Evolutionary conservation across 2,888 invertebrate species (phyloP).

Genomic region (Campaea margaritaria): DNA sequence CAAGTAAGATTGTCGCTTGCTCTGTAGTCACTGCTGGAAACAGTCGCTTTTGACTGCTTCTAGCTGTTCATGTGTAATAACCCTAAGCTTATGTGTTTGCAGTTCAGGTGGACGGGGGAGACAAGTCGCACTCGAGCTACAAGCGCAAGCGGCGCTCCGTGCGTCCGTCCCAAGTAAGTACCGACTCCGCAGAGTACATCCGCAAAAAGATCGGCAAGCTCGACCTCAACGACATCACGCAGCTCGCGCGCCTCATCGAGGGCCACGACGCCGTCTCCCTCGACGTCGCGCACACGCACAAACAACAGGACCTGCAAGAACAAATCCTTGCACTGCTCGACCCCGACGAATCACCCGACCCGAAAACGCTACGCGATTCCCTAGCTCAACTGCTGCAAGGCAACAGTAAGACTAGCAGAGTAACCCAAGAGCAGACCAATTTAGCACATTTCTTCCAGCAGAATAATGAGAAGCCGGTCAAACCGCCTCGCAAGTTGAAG

Average conservation of each 20-base stretch:
- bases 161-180: slow-evolving; percentile 77
- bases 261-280: slow-evolving; percentile 62
- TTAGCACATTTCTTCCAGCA: slow-evolving; percentile 62
- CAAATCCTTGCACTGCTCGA: slow-evolving; percentile 72
- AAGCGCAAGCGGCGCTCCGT: slow-evolving; percentile 72
- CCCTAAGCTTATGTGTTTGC: too few relatives aligned
- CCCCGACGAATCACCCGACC: slow-evolving; percentile 71
- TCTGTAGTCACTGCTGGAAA: too few relatives aligned
- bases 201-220: slow-evolving; percentile 74
- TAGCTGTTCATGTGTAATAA: too few relatives aligned
- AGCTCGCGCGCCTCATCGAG: slow-evolving; percentile 72
- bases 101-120: slow-evolving; percentile 71
- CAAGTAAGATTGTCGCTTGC: too few relatives aligned
- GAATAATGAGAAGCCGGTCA: slow-evolving; percentile 52
- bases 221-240: slow-evolving; percentile 72
- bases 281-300: slow-evolving; percentile 50
- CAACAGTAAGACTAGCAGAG: slow-evolving; percentile 50
- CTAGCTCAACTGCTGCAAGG: slow-evolving; percentile 68
- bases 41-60: too few relatives aligned
- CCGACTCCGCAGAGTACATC: slow-evolving; percentile 70
- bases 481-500: slow-evolving; percentile 39
- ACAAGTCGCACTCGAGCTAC: slow-evolving; percentile 74
- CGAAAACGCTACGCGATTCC: slow-evolving; percentile 60
- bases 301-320: slow-evolving; percentile 70
- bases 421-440: slow-evolving; percentile 49